Evolutionary conservation across 1,140 invertebrate genomes (phyloP).

Genomic region (Littorina saxatilis): DNA sequence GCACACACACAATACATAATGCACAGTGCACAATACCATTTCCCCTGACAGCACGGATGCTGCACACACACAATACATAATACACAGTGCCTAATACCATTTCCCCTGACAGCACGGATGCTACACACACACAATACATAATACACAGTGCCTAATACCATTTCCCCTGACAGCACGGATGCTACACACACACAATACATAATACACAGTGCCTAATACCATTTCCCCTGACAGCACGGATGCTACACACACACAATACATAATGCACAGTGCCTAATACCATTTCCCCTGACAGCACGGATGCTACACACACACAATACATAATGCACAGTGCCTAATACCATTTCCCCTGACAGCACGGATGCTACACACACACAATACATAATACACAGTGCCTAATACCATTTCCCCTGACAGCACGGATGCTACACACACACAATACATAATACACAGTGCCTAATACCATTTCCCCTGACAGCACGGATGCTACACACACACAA

Average conservation of each 20-base stretch:
- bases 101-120: background rate
- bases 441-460: background rate
- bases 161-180: too few relatives aligned
- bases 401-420: background rate
- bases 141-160: too few relatives aligned
- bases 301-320: background rate
- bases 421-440: background rate
- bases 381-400: too few relatives aligned
- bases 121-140: background rate
- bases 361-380: too few relatives aligned
- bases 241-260: background rate
- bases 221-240: too few relatives aligned
- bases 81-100: too few relatives aligned
- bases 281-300: too few relatives aligned
- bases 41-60: too few relatives aligned
- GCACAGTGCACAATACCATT: background rate
- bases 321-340: background rate
- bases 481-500: constrained; percentile 2
- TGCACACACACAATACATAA: too few relatives aligned
- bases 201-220: too few relatives aligned
- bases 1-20: background rate
- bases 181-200: background rate
- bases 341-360: background rate
- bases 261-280: background rate
- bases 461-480: constrained; percentile 34